Percentiles rank a stretch among this genome's conserved stretches.
These are phyloP conservation scores for Hyperoodon ampullatus DNA, from an alignment of 2,113 vertebrate genomes.

Conservation along the genomic window DNA sequence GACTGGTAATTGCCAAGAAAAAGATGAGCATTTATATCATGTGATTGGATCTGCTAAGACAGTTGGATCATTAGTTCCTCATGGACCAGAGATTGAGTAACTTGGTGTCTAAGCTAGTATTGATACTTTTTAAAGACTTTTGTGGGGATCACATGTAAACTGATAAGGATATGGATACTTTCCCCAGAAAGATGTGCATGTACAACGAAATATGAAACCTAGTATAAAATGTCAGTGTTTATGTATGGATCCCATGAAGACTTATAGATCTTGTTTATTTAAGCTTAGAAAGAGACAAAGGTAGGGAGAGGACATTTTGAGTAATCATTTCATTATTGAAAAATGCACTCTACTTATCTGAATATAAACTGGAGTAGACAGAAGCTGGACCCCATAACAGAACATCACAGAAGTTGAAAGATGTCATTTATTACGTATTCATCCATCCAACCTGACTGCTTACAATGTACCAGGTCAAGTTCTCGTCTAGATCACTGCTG, in stretches of 20 bases:
- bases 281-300: neutral
- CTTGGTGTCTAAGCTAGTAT: neutral
- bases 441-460: neutral
- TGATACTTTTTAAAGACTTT: too few relatives aligned
- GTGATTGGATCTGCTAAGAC: neutral
- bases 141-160: neutral
- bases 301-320: neutral
- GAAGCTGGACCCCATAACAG: fast-evolving
- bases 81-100: neutral
- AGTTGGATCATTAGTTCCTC: neutral
- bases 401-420: fast-evolving
- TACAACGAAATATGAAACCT: neutral
- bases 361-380: neutral
- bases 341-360: neutral
- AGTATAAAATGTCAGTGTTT: neutral
- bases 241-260: neutral
- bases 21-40: neutral
- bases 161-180: neutral
- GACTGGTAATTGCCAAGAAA: neutral
- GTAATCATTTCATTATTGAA: neutral
- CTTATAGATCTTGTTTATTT: neutral
- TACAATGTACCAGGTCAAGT: neutral
- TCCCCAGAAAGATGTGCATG: neutral
- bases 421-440: neutral
- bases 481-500: neutral